Evolutionary conservation across 2,113 vertebrate genomes (phyloP).

Genomic region (Cynocephalus volans): DNA sequence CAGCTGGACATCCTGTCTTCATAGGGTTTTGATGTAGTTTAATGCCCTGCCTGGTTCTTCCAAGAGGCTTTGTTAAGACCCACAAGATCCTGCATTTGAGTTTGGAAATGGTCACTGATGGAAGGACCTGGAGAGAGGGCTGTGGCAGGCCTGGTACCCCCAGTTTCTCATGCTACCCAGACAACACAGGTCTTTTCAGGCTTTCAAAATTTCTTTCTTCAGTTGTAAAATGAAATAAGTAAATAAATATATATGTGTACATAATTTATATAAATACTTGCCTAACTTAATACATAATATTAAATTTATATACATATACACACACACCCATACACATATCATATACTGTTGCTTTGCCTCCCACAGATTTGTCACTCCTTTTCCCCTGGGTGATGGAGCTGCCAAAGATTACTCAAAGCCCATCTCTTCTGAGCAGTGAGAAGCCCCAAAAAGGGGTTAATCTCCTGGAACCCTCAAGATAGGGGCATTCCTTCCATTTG

Average conservation of each 20-base stretch:
- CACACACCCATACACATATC: no score
- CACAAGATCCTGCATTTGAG: background rate
- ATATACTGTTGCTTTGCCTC: no score
- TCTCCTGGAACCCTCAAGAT: no score
- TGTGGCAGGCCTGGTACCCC: rapidly evolving
- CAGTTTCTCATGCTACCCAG: background rate
- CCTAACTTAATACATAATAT: background rate
- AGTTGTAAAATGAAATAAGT: background rate
- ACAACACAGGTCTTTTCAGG: rapidly evolving
- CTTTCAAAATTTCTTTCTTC: background rate
- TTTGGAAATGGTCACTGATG: background rate
- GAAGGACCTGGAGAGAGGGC: background rate
- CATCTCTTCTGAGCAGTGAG: no score
- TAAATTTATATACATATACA: no score
- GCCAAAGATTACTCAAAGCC: no score
- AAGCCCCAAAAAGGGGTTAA: no score
- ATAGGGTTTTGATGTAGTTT: rapidly evolving
- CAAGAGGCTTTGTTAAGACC: background rate
- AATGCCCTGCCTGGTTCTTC: background rate
- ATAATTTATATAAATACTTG: no score
- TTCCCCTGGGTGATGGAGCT: no score
- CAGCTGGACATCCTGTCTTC: rapidly evolving
- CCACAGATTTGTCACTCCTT: no score
- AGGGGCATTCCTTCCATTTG: no score
- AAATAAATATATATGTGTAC: background rate